Base-by-base conservation (phyloP, 2,888 invertebrate genomes). In the Coenonympha glycerion region DNA sequence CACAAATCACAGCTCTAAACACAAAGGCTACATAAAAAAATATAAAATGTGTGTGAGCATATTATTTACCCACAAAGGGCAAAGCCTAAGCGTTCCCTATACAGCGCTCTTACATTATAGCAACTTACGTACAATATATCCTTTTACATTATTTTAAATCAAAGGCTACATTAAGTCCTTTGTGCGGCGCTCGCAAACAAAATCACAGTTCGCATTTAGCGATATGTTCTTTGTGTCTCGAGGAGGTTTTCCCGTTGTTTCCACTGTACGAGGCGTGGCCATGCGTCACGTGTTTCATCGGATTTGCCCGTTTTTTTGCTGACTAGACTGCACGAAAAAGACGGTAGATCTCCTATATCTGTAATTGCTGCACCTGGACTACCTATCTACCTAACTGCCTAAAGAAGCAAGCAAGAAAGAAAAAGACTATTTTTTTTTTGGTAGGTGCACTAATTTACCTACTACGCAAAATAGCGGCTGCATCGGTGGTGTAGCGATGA, bases 171-270 rank as follows among this genome's bases (percentile, higher is more conserved):
- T 56, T 56, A 56, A 55, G 53, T 47, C 50, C 53, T 60, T 57
- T 57, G 50, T 57, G 52, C 56, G 52, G 47, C 55, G 54, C 54
- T 53, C 53, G 55, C 58, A 54, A 58, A 61, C 58, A 54, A 67
- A 65, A 68, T 65, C 66, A 67, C 69, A 65, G 69, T 78, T 66
- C 68, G 79, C 79, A 81, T 82, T 82, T 82, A 84, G 82, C 77
- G 77, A 66, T 73, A 69, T 64, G 57, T 72, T 68, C 81, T 81
- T 82, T 84, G 79, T 81, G 75, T 64, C 62, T 66, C 70, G 68
- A 71, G 71, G 70, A 70, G 67, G 62, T 77, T 76, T 75, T 69
- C 70, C 75, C 73, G 82, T 84, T 84, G 83, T 84, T 83, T 78
- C 69, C 70, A 63, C 61, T n/a, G 64, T 62, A 63, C 66, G 9